phyloP scores from a whole-genome alignment of 2,797 vertebrate genomes.

The Adrianichthys oophorus region DNA sequence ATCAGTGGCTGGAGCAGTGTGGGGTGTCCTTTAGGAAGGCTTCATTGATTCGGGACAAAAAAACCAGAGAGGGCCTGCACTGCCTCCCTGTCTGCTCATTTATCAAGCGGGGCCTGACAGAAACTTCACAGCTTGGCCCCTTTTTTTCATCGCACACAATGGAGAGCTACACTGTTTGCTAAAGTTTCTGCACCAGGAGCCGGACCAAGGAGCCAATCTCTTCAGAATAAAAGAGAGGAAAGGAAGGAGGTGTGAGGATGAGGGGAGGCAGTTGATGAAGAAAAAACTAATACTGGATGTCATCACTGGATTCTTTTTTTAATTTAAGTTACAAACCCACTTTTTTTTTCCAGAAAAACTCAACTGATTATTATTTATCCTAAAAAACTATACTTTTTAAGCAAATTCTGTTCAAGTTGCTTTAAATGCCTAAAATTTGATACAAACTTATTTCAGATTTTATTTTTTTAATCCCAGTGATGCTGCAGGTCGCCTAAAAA shows the following conservation, averaged over 20 bases:
- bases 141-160: constrained; percentile 89
- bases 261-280: constrained; percentile 45
- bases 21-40: constrained; percentile 99
- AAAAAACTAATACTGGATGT: constrained; percentile 56
- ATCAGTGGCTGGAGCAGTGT: constrained; percentile 99
- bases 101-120: constrained; percentile 96
- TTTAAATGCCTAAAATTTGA: no score
- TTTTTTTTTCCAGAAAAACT: no score
- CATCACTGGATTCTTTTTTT: constrained; percentile 56
- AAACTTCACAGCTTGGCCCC: constrained; percentile 92
- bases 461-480: no score
- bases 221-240: constrained; percentile 65
- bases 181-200: constrained; percentile 92
- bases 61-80: constrained; percentile 84
- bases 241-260: constrained; percentile 59
- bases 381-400: no score
- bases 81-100: constrained; percentile 99
- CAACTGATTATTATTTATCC: no score
- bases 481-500: no score
- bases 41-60: constrained; percentile 99
- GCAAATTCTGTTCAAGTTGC: no score
- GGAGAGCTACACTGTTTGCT: constrained; percentile 96
- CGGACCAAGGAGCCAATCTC: constrained; percentile 84
- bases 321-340: constrained; percentile 29
- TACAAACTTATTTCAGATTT: no score